Evolutionary conservation across 2,888 invertebrate genomes (phyloP).

Genomic region (Aelia acuminata): DNA sequence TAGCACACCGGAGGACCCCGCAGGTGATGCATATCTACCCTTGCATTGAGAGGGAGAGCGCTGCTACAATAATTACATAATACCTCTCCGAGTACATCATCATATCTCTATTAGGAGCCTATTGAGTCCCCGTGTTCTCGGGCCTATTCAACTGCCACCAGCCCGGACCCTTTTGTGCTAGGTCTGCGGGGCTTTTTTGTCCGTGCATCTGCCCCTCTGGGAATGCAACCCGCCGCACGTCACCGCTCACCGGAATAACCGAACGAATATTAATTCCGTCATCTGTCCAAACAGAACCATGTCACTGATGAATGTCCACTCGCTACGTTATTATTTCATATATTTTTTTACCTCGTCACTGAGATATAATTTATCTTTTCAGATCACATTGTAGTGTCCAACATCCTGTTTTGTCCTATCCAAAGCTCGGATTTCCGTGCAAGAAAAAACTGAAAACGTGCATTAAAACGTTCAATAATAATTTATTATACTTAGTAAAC

Average conservation of each 20-base stretch:
- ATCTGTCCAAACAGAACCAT: slow-evolving; percentile 21
- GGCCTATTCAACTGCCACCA: background rate
- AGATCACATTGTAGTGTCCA: background rate
- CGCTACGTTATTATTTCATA: background rate
- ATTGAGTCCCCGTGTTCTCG: slow-evolving; percentile 33
- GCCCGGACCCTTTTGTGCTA: slow-evolving; percentile 18
- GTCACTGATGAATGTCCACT: background rate
- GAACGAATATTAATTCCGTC: slow-evolving; percentile 26
- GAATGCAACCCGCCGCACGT: background rate
- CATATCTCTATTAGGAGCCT: slow-evolving; percentile 56
- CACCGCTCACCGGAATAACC: background rate
- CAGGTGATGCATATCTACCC: slow-evolving; percentile 24
- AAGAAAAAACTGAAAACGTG: too few species aligned
- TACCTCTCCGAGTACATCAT: slow-evolving; percentile 49
- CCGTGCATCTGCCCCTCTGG: slow-evolving; percentile 29
- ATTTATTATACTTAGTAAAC: too few species aligned
- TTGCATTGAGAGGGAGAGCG: background rate
- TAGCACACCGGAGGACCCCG: background rate
- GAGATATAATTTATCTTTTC: slow-evolving; percentile 6
- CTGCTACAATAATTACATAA: slow-evolving; percentile 30
- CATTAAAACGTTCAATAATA: too few species aligned
- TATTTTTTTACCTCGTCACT: background rate
- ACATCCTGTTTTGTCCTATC: background rate
- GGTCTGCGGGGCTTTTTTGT: slow-evolving; percentile 23
- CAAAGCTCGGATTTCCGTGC: too few species aligned